A percentile compares a stretch with the other conserved stretches of the same genome.
phyloP scores from a whole-genome alignment of 2,797 vertebrate species.

The Malacoraja senta region DNA sequence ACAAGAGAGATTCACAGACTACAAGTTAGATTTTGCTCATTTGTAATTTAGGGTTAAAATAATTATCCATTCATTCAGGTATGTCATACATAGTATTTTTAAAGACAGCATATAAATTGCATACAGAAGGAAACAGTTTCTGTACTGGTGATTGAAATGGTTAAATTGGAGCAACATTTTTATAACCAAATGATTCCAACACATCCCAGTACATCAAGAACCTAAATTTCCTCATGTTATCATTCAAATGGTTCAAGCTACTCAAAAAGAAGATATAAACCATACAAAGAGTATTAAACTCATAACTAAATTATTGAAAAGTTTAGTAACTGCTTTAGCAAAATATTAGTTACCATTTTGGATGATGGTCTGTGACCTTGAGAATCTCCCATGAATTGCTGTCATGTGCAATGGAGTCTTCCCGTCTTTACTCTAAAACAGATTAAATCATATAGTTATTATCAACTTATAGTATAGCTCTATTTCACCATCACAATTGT shows the following conservation, averaged over 20 bases:
- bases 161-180: background rate
- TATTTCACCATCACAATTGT: background rate
- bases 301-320: background rate
- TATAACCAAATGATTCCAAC: background rate
- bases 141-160: background rate
- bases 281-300: background rate
- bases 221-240: background rate
- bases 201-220: background rate
- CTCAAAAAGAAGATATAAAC: background rate
- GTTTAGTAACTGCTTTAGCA: background rate
- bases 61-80: background rate
- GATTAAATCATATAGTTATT: conserved; percentile 40
- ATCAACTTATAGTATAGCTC: background rate
- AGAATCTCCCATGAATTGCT: conserved; percentile 95
- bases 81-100: background rate
- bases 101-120: background rate
- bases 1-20: background rate
- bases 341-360: conserved; percentile 78
- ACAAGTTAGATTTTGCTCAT: background rate
- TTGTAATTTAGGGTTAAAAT: background rate
- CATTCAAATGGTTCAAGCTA: background rate
- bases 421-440: conserved; percentile 88
- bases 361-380: conserved; percentile 94
- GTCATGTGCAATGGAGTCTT: conserved; percentile 98
- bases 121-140: background rate